Conservation (phyloP, 2,888 invertebrate genomes). For the Melipona bicolor region DNA sequence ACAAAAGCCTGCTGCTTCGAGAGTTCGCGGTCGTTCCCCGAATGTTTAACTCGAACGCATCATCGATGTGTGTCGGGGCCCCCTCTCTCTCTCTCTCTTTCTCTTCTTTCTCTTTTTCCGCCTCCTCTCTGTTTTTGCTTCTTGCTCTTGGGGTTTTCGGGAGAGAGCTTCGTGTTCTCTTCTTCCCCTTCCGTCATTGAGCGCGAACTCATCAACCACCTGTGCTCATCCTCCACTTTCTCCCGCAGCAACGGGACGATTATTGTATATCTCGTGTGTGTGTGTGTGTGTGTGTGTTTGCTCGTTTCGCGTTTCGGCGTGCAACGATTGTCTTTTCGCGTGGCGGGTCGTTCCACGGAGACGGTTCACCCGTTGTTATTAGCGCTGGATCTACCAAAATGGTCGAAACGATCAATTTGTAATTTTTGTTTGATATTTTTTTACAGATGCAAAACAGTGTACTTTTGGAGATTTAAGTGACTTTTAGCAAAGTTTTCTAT, state of each 20-base stretch:
- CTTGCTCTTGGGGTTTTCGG: not conserved
- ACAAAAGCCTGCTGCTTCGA: slow-evolving; percentile 69
- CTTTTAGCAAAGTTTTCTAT: no score
- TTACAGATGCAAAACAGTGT: no score
- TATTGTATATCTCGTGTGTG: slow-evolving; percentile 36
- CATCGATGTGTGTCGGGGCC: slow-evolving; percentile 37
- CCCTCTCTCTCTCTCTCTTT: slow-evolving; percentile 14
- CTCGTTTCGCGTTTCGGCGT: slow-evolving; percentile 33
- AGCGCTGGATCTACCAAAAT: no score
- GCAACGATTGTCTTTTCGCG: slow-evolving; percentile 35
- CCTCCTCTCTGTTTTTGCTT: not conserved
- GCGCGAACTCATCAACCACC: slow-evolving; percentile 72
- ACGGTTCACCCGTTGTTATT: not conserved
- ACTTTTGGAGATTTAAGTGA: no score
- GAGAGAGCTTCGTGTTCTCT: slow-evolving; percentile 44
- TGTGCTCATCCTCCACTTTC: slow-evolving; percentile 68
- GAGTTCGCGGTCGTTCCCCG: slow-evolving; percentile 69
- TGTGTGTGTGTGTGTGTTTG: not conserved
- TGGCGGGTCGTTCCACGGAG: not conserved
- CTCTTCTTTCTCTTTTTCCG: slow-evolving; percentile 1
- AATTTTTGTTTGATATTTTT: no score
- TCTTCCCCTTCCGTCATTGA: slow-evolving; percentile 54
- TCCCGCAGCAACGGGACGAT: slow-evolving; percentile 60
- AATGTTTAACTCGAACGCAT: slow-evolving; percentile 69
- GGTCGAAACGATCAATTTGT: no score